Percentiles rank a stretch among this genome's conserved stretches.
Evolutionary conservation across 2,888 invertebrate species (phyloP).

Genomic region (Athetis lepigone): DNA sequence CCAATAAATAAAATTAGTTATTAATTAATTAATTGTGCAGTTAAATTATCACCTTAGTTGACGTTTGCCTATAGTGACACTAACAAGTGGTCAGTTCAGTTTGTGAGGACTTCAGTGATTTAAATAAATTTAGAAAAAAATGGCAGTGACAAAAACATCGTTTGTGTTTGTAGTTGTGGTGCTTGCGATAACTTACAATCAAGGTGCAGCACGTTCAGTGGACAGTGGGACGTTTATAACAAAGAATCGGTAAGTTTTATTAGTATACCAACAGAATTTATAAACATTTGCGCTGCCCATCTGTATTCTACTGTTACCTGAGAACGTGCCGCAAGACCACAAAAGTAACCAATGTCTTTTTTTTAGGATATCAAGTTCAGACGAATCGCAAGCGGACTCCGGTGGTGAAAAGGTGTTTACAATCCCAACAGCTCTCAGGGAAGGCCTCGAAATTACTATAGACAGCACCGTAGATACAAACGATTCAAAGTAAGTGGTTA

Average conservation of each 20-base stretch:
- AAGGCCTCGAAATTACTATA: conserved; percentile 44
- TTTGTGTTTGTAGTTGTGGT: conserved; percentile 62
- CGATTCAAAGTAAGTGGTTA: conserved; percentile 55
- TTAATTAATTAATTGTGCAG: conserved; percentile 55
- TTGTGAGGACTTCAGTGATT: conserved; percentile 47
- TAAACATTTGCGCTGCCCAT: neutral
- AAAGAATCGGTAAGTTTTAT: conserved; percentile 55
- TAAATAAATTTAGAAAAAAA: conserved; percentile 54
- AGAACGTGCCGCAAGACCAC: conserved; percentile 1
- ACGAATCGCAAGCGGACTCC: conserved; percentile 6
- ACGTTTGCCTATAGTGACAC: conserved; percentile 51
- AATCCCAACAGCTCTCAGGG: conserved; percentile 53
- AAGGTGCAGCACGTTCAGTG: conserved; percentile 65
- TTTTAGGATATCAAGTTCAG: conserved; percentile 39
- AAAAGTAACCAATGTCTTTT: conserved; percentile 7
- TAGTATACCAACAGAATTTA: conserved; percentile 3
- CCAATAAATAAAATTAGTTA: conserved; percentile 64
- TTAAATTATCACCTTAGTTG: conserved; percentile 57
- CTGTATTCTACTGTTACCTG: neutral
- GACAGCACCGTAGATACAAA: conserved; percentile 53
- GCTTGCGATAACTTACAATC: conserved; percentile 63
- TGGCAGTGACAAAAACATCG: conserved; percentile 54
- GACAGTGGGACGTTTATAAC: conserved; percentile 37
- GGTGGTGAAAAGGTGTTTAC: conserved; percentile 18
- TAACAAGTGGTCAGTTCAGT: conserved; percentile 55